Conservation (phyloP, 2,113 vertebrate genomes). For the Erinaceus europaeus region DNA sequence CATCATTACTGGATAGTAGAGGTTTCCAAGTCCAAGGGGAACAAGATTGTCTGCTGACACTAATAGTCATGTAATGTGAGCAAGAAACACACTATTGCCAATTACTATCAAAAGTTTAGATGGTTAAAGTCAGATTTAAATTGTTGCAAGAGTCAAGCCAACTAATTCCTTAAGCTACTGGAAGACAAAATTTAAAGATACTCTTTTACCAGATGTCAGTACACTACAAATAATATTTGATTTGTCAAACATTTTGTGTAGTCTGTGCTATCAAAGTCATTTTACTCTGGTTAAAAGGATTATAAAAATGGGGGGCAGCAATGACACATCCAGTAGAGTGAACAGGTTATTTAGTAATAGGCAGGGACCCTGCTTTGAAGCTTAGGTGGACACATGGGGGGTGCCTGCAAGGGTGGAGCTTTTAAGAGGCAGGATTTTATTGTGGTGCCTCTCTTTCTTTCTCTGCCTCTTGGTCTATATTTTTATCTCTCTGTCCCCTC, state of each 20-base stretch:
- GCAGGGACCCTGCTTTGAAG: no score
- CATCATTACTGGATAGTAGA: background rate
- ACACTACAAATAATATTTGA: background rate
- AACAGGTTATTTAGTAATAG: no score
- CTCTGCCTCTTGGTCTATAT: no score
- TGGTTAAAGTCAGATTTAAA: background rate
- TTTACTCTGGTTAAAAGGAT: background rate
- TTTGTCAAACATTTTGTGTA: background rate
- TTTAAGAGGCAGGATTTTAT: no score
- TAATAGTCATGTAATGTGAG: background rate
- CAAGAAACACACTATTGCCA: background rate
- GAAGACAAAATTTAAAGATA: background rate
- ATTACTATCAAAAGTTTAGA: background rate
- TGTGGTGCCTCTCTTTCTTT: no score
- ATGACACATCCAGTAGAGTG: no score
- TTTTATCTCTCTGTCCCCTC: no score
- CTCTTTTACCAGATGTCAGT: background rate
- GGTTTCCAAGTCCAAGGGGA: background rate
- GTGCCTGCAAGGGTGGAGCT: no score
- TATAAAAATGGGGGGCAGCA: no score
- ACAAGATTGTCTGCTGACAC: background rate
- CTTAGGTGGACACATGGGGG: no score
- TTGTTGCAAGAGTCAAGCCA: background rate
- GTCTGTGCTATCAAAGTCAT: background rate
- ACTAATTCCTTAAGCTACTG: background rate